Percentiles rank a stretch among this genome's conserved stretches.
phyloP scores from a whole-genome alignment of 2,113 vertebrate genomes.

The Sinocyclocheilus rhinocerous region DNA sequence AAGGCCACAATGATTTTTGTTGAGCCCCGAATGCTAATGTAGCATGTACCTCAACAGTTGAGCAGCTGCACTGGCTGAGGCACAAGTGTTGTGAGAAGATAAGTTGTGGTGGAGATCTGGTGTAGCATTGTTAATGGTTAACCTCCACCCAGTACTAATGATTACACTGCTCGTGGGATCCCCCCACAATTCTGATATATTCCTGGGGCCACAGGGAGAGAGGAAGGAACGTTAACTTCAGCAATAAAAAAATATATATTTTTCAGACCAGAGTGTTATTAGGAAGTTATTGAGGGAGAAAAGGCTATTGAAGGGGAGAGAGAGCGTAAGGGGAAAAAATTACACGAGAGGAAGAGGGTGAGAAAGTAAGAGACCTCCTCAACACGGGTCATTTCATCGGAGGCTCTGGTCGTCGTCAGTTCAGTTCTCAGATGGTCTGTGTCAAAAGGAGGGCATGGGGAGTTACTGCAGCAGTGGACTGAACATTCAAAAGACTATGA shows the following conservation, averaged over 20 bases:
- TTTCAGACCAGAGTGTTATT: neutral
- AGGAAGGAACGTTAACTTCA: neutral
- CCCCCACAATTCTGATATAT: slow-evolving; percentile 52
- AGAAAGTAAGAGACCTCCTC: slow-evolving; percentile 15
- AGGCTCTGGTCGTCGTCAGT: slow-evolving; percentile 21
- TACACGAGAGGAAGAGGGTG: neutral
- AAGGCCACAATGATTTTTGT: neutral
- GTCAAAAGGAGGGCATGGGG: neutral
- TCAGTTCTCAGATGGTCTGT: slow-evolving; percentile 18
- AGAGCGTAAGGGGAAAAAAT: neutral
- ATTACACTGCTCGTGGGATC: slow-evolving; percentile 68
- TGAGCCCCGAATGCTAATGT: neutral
- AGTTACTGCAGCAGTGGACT: neutral
- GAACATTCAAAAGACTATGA: slow-evolving; percentile 26
- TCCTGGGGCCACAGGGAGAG: slow-evolving; percentile 33
- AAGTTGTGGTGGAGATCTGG: slow-evolving; percentile 57
- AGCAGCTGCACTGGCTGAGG: slow-evolving; percentile 44
- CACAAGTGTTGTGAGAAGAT: slow-evolving; percentile 65
- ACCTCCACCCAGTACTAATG: slow-evolving; percentile 62
- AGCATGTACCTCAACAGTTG: neutral
- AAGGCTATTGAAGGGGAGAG: neutral
- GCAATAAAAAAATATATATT: neutral
- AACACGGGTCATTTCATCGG: slow-evolving; percentile 37
- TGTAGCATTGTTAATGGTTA: slow-evolving; percentile 54
- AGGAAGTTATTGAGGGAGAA: neutral